Base-by-base conservation (phyloP, 2,797 vertebrate genomes). In the Hippocampus kuda region DNA sequence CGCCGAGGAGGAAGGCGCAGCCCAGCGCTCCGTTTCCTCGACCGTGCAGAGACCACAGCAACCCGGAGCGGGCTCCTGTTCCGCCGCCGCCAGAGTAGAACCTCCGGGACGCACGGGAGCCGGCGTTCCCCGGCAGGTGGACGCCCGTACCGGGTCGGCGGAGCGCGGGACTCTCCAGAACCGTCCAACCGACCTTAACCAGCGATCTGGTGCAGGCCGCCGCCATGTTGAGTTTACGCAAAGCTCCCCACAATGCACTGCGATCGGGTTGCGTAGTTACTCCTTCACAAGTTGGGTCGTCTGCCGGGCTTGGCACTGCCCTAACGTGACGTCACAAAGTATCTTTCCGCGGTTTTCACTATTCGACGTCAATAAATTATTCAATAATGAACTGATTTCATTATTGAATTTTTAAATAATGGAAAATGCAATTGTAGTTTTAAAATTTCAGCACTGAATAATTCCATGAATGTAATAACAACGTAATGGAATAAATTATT, bases 141-240 rank as follows among this genome's bases (percentile, higher is more conserved):
- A 70, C 68, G 0, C 76, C 65, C 46, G 83, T 68, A 2, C 81
- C 80, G 51, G 69, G 16, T 65, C 78, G 75, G 53, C 70, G 76
- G 56, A 65, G 71, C 16, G 53, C 59, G 1, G 79, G 72, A 26
- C 72, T 76, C 30, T 80, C 76, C 24, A 86, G 41, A 4, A 89
- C 2, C 6, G 68, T 57, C 69, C 83, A 66, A 13, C 88, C 87
- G 86, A 91, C 86, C 87, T 89, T 90, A 82, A 68, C 22, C 1
- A 91, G 27, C 0, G 65, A 3, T 82, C 87, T 81, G 11, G 30
- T 65, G 26, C 83, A 85, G 86, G 86, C 69, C 51, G 89, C 88
- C 62, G 91, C 90, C 91, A 92, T 92, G 74, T 81, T 88, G 53
- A 38, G 18, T 88, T 87, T 85, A 86, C 81, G 77, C 87, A 87